A percentile compares a stretch with the other conserved stretches of the same genome.
phyloP scores from a whole-genome alignment of 2,888 invertebrate species.

The Dasypogon diadema region DNA sequence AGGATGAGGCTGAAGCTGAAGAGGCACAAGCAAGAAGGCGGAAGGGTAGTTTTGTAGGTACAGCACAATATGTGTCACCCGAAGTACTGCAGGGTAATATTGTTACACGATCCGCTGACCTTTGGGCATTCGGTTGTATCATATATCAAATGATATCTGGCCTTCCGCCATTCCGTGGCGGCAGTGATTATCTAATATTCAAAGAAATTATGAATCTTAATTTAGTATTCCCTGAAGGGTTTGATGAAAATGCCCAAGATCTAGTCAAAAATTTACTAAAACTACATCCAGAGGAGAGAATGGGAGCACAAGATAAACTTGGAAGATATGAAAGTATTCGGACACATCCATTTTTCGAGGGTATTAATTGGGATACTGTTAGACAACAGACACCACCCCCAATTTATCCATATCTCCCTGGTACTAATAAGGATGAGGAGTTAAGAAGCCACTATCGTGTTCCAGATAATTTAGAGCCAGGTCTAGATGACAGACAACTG shows the following conservation, averaged over 20 bases:
- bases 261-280: constrained; percentile 88
- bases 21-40: constrained; percentile 69
- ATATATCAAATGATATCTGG: constrained; percentile 97
- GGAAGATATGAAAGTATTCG: constrained; percentile 85
- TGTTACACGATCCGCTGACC: constrained; percentile 84
- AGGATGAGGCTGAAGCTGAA: constrained; percentile 54
- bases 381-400: constrained; percentile 83
- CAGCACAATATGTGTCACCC: constrained; percentile 98
- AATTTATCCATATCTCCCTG: constrained; percentile 85
- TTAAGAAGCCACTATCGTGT: constrained; percentile 77
- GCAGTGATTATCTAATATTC: constrained; percentile 95
- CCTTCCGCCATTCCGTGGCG: constrained; percentile 89
- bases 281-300: constrained; percentile 81
- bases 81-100: constrained; percentile 89
- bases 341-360: constrained; percentile 87
- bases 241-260: constrained; percentile 87
- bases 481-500: constrained; percentile 85
- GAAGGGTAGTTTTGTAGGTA: constrained; percentile 94
- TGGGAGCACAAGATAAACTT: constrained; percentile 81
- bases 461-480: constrained; percentile 86
- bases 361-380: constrained; percentile 85
- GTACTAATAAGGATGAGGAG: constrained; percentile 75
- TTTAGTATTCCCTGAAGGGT: constrained; percentile 93
- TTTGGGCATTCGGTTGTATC: constrained; percentile 98
- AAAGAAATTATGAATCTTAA: constrained; percentile 93